These are phyloP conservation scores for Catharus minimus DNA, from an alignment of 2,113 vertebrate genomes.

Conservation along the genomic window DNA sequence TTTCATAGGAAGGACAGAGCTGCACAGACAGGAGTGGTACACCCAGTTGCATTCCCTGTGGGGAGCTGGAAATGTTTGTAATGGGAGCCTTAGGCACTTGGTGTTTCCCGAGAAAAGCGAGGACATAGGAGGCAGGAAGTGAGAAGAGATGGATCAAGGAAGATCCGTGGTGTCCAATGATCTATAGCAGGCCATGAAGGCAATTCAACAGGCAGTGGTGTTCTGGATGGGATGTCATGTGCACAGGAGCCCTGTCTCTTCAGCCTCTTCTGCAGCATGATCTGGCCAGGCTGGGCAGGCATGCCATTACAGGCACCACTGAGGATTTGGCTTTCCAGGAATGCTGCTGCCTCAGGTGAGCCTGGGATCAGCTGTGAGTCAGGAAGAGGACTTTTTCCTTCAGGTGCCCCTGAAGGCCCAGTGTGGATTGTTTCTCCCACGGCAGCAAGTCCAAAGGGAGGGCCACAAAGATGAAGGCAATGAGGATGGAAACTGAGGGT, in stretches of 20 bases:
- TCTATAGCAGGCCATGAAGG: background rate
- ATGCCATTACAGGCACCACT: background rate
- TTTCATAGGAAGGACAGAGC: background rate
- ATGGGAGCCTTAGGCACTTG: background rate
- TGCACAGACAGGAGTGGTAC: background rate
- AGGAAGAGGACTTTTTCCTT: background rate
- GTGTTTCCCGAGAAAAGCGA: background rate
- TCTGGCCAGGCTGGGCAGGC: background rate
- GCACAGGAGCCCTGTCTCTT: background rate
- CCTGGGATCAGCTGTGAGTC: background rate
- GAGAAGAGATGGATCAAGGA: background rate
- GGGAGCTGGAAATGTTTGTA: background rate
- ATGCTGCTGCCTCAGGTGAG: background rate
- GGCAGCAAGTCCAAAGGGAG: background rate
- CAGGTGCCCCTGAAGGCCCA: background rate
- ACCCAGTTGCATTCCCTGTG: background rate
- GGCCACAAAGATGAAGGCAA: background rate
- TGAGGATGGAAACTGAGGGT: background rate
- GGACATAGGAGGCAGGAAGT: background rate
- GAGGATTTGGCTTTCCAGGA: background rate
- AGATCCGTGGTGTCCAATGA: background rate
- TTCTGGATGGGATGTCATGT: background rate
- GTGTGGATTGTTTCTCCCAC: background rate
- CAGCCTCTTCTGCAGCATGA: background rate
- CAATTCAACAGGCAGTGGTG: background rate